Conservation (phyloP, 2,797 vertebrate genomes). For the Varecia variegata region DNA sequence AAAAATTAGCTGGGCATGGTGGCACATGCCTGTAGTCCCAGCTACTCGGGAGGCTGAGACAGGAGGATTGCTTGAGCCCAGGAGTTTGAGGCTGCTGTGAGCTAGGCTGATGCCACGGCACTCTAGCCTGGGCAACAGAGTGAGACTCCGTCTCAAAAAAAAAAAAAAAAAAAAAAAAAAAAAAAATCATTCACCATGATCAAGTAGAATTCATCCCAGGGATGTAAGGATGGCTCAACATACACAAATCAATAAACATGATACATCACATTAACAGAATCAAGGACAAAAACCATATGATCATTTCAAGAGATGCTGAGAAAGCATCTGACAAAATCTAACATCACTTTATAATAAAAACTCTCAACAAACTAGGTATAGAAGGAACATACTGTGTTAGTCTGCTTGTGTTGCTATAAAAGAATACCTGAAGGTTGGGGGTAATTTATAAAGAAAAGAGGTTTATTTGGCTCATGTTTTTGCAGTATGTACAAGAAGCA, state of each 20-base stretch:
- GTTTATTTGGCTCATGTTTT: background rate
- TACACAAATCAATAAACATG: background rate
- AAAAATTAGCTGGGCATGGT: background rate
- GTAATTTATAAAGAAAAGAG: background rate
- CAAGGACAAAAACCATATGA: background rate
- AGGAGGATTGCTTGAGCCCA: too few relatives aligned
- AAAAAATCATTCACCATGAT: background rate
- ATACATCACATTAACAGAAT: background rate
- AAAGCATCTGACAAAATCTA: background rate
- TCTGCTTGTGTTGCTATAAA: background rate
- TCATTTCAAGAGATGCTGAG: background rate
- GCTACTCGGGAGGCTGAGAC: background rate
- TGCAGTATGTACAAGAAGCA: background rate
- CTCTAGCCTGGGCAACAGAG: too few relatives aligned
- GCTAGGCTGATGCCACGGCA: too few relatives aligned
- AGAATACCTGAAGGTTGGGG: background rate
- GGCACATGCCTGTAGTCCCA: background rate
- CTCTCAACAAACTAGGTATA: background rate
- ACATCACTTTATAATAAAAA: background rate
- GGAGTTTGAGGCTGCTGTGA: too few relatives aligned
- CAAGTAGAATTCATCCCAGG: background rate
- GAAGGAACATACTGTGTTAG: background rate
- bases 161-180: background rate
- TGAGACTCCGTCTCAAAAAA: too few relatives aligned
- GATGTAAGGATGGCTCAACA: background rate